Percentiles rank a stretch among this genome's conserved stretches.
Conservation (phyloP, 2,113 vertebrate species). For the Zingel zingel region DNA sequence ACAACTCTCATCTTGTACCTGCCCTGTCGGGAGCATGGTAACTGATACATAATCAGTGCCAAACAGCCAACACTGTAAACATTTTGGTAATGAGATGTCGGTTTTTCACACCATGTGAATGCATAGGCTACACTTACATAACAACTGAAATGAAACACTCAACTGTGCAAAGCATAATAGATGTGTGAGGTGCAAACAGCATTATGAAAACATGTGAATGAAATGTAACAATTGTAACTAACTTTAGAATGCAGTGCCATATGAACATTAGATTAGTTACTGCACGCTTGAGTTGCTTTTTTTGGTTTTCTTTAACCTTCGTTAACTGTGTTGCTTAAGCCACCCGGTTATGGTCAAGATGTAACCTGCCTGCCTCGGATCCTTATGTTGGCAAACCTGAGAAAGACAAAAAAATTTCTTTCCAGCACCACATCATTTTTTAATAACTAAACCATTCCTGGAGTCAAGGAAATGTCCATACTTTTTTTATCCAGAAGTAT, state of each 20-base stretch:
- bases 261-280: neutral
- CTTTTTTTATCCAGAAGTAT: neutral
- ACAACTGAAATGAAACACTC: neutral
- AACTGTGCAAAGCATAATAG: neutral
- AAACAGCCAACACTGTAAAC: slow-evolving; percentile 13
- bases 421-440: neutral
- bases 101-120: slow-evolving; percentile 35
- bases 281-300: neutral
- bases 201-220: neutral
- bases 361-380: neutral
- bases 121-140: neutral
- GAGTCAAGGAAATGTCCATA: no score
- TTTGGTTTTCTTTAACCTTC: neutral
- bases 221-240: no score
- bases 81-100: slow-evolving; percentile 27
- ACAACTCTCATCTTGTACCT: slow-evolving; percentile 11
- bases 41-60: neutral
- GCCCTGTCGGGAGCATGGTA: neutral
- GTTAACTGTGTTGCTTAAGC: neutral
- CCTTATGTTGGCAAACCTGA: neutral
- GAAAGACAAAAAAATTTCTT: neutral
- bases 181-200: neutral
- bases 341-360: neutral
- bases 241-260: neutral
- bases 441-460: neutral